These are phyloP conservation scores for Phrynosoma platyrhinos DNA, from an alignment of 2,113 vertebrate species.

Conservation along the genomic window DNA sequence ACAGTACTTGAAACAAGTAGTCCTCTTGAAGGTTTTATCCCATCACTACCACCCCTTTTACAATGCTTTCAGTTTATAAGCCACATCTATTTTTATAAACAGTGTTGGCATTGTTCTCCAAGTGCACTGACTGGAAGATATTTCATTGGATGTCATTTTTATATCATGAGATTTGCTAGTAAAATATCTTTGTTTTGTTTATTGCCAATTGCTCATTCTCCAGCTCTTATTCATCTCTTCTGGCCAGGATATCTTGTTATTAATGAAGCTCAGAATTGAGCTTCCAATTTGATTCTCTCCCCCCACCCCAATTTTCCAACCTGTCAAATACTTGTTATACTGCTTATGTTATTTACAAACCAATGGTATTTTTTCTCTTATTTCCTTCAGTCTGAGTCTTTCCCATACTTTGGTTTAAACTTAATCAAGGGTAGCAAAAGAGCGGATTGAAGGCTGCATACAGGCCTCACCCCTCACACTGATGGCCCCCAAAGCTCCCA, in stretches of 20 bases:
- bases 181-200: conserved; percentile 62
- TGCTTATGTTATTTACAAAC: background rate
- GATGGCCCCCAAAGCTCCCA: no score
- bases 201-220: conserved; percentile 53
- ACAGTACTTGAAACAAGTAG: conserved; percentile 42
- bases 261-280: background rate
- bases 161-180: conserved; percentile 56
- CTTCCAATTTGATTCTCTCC: conserved; percentile 22
- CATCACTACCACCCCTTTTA: background rate
- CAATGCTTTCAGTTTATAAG: conserved; percentile 63
- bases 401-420: no score
- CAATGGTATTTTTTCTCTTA: no score
- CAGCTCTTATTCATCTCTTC: conserved; percentile 36
- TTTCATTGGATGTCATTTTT: conserved; percentile 52
- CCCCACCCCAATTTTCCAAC: background rate
- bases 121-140: conserved; percentile 31
- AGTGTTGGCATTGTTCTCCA: conserved; percentile 41
- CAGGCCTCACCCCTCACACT: no score
- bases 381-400: no score
- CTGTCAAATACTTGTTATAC: background rate
- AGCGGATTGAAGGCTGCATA: no score
- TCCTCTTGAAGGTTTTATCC: conserved; percentile 57
- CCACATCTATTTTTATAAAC: conserved; percentile 55
- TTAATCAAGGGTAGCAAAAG: no score
- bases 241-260: conserved; percentile 35